A percentile compares a stretch with the other conserved stretches of the same genome.
Evolutionary conservation across 2,797 vertebrate genomes (phyloP).

Genomic region (Rhinichthys osculus): DNA sequence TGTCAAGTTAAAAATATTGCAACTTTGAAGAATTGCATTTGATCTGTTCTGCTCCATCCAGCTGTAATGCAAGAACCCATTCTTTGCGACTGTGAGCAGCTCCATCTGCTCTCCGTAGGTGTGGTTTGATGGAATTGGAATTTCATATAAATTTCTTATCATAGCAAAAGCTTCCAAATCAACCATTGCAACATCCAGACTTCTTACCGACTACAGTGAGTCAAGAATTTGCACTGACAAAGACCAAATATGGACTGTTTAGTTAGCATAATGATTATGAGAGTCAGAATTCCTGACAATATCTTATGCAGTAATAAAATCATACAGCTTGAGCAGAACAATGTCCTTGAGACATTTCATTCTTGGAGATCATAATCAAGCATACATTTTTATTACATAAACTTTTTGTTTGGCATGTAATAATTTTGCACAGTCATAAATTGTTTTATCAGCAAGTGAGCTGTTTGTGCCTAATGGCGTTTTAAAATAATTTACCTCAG

Average conservation of each 20-base stretch:
- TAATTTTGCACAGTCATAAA: not conserved
- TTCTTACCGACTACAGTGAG: not conserved
- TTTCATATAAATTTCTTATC: not conserved
- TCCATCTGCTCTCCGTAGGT: slow-evolving; percentile 3
- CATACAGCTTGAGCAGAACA: not conserved
- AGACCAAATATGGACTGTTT: slow-evolving; percentile 5
- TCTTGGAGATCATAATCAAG: not conserved
- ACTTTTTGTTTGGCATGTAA: slow-evolving; percentile 3
- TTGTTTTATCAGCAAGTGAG: not conserved
- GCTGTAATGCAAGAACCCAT: not conserved
- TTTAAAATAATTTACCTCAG: slow-evolving; percentile 27
- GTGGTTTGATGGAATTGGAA: not conserved
- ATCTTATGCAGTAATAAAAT: not conserved
- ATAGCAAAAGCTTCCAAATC: slow-evolving; percentile 1
- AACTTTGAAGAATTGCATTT: not conserved
- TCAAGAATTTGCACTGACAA: not conserved
- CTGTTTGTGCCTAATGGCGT: not conserved
- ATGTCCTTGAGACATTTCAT: slow-evolving; percentile 1
- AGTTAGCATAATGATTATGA: slow-evolving; percentile 16
- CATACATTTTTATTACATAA: not conserved
- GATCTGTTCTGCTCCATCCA: slow-evolving; percentile 6
- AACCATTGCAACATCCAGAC: not conserved
- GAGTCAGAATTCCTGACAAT: not conserved
- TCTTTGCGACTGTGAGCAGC: slow-evolving; percentile 8
- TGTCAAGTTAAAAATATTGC: slow-evolving; percentile 18